These are phyloP conservation scores for Neotoma lepida DNA, from an alignment of 2,113 vertebrate species.

Conservation along the genomic window DNA sequence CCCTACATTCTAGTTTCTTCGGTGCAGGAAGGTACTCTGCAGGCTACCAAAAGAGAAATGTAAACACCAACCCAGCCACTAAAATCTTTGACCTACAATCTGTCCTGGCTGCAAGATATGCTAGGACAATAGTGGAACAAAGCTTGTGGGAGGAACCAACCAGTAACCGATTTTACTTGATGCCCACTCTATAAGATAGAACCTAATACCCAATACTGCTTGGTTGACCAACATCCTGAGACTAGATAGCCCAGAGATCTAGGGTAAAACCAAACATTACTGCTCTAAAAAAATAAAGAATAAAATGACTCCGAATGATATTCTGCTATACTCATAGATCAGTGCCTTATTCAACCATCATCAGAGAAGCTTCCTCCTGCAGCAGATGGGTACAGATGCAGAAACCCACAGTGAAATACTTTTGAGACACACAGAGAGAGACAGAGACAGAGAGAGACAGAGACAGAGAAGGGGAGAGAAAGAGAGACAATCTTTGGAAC, in stretches of 20 bases:
- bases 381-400: neutral
- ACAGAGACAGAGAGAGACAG: neutral
- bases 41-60: neutral
- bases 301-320: neutral
- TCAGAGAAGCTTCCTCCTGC: neutral
- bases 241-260: neutral
- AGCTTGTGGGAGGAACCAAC: neutral
- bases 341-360: neutral
- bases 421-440: no score
- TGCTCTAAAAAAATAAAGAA: neutral
- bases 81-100: neutral
- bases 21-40: neutral
- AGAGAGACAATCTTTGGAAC: neutral
- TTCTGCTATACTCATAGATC: neutral
- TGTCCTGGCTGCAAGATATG: neutral
- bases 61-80: neutral
- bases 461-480: neutral
- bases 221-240: neutral
- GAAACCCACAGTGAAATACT: neutral
- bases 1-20: neutral
- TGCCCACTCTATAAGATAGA: neutral
- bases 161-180: neutral
- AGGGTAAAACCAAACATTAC: neutral
- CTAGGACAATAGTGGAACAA: neutral
- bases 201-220: neutral